Evolutionary conservation across 1,140 invertebrate genomes (phyloP), one percentile per base, ranked within the genome.

Genomic region (Dreissena polymorpha): DNA sequence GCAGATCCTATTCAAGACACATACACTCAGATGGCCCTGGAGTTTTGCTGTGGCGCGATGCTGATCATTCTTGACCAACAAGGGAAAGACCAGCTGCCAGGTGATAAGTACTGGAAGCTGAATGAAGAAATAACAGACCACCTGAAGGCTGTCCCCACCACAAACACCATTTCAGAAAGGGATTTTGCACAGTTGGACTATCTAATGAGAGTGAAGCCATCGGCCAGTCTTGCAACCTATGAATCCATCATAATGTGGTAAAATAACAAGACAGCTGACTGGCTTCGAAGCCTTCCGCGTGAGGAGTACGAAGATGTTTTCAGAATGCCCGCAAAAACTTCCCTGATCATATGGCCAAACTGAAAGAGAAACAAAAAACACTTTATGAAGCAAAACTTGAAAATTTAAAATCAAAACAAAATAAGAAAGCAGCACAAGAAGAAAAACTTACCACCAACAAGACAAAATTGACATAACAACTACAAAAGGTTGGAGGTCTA

Each of bases 141-240:
- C 14, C 63, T 53, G 39, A 3, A n/a, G 7, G 49, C 50, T n/a
- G 83, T 85, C 13, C 79, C 84, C 21, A 60, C 74, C 13, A 85
- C 84, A 39, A 81, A 81, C 50, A 81, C 78, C 0, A 27, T 27
- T 18, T 77, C 72, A 8, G 67, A 81, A n/a, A 63, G 84, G 49
- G 78, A 81, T 67, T 85, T 85, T 76, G 76, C 71, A 8, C 76
- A 80, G 25, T 49, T 85, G 50, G 83, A 85, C n/a, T 53, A 70
- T 10, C 53, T 81, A 13, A 63, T 82, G 21, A 70, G 73, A n/a
- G 7, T 65, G 0, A 85, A 85, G 25, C 78, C 77, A 50, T 65
- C 77, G 10, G 63, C 74, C 14, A 14, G 14, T n/a, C 16, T 25
- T 10, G 39, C 25, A 49, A 50, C 60, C 10, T 50, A n/a, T 50